Percentiles rank a stretch among this genome's conserved stretches.
Conservation (phyloP, 2,797 vertebrate genomes). For the Chiroxiphia lanceolata region DNA sequence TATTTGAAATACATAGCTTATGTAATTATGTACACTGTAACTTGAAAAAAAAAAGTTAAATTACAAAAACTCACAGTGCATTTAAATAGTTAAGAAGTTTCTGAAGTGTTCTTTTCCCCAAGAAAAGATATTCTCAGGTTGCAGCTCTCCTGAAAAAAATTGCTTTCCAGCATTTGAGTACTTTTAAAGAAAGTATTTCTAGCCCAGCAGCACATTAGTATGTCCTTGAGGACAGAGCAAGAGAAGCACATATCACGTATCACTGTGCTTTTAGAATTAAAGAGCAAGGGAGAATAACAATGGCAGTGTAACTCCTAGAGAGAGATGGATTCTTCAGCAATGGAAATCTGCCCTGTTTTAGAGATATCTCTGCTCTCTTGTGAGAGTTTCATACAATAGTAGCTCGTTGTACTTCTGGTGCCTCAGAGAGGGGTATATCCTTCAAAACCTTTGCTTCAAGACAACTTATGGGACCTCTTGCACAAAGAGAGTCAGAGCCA, state of each 20-base stretch:
- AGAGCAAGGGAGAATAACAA: neutral
- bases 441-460: neutral
- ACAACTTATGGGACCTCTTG: neutral
- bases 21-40: neutral
- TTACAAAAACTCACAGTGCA: neutral
- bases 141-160: constrained; percentile 42
- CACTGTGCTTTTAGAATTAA: constrained; percentile 11
- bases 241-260: neutral
- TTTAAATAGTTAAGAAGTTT: constrained; percentile 55
- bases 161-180: constrained; percentile 1
- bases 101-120: neutral
- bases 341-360: neutral
- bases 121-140: constrained; percentile 51
- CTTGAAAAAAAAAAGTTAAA: neutral
- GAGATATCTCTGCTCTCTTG: neutral
- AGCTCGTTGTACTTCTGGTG: neutral
- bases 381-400: neutral
- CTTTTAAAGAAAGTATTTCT: constrained; percentile 46
- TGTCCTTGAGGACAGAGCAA: constrained; percentile 49
- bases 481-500: neutral
- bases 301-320: neutral
- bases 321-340: neutral
- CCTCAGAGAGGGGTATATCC: neutral
- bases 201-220: constrained; percentile 44
- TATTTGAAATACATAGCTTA: neutral